Percentiles rank a stretch among this genome's conserved stretches.
Conservation (phyloP, 2,888 invertebrate species). For the Sericinus montela region DNA sequence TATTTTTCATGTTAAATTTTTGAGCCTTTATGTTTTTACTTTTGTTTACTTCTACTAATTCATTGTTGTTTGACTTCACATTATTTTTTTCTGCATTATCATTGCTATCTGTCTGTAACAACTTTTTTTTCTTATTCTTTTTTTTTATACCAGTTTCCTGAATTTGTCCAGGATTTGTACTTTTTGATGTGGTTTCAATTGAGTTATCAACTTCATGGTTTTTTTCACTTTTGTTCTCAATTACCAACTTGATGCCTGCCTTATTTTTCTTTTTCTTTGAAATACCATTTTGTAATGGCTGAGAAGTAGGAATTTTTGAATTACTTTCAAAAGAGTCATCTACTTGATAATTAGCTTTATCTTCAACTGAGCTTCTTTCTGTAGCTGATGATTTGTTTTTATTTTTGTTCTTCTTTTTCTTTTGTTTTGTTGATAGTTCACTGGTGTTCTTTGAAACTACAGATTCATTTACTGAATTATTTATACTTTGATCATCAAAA, state of each 20-base stretch:
- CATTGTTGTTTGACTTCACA: not conserved
- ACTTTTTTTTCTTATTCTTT: constrained; percentile 9
- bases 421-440: constrained; percentile 19
- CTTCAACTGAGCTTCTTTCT: constrained; percentile 24
- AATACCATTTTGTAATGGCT: not conserved
- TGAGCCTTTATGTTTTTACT: constrained; percentile 8
- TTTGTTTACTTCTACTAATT: constrained; percentile 10
- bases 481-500: not conserved
- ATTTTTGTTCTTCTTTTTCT: constrained; percentile 25
- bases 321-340: not conserved
- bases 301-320: not conserved
- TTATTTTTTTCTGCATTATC: constrained; percentile 4
- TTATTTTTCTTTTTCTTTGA: constrained; percentile 4
- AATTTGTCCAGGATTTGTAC: not conserved
- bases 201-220: not conserved
- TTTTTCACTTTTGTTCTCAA: not conserved
- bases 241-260: not conserved
- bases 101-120: not conserved
- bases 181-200: not conserved
- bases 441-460: not conserved
- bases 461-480: not conserved
- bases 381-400: not conserved
- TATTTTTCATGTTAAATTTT: constrained; percentile 32
- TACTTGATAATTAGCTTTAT: not conserved
- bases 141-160: constrained; percentile 1